Base-by-base conservation (phyloP, 2,113 vertebrate species). In the Mystacornis crossleyi region DNA sequence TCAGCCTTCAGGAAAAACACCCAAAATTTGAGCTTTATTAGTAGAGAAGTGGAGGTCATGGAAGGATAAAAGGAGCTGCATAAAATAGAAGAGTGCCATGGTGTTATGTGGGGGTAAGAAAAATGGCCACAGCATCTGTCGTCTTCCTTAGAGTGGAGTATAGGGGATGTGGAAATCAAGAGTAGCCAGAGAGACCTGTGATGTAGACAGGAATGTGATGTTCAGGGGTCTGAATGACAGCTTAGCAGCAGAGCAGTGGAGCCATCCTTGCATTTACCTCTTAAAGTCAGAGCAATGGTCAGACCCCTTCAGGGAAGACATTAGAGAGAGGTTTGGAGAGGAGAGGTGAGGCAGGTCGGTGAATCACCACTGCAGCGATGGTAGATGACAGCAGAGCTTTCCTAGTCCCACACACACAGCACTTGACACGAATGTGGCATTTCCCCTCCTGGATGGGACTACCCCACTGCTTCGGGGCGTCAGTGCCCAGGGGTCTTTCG, bases 401-500 rank as follows among this genome's bases (percentile, higher is more conserved):
- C 72, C n/a, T 47, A 43, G 48, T 50, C 34, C 70, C 33, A 81
- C 69, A 43, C 23, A 66, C 18, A 24, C 18, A 53, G 7, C 23
- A 31, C 60, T 73, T 92, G 36, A 51, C 29, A 6, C 26, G 34
- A 53, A 50, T 34, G 86, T 70, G 42, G 14, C 14, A 43, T 78
- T 51, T 74, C 8, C 3, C 4, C 8, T 81, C 21, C 42, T 1
- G 3, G 10, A 19, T 0, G 1, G 13, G 25, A 8, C 31, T 79
- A 18, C 12, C 18, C 9, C 21, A 15, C 7, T 66, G 18, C 70
- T 12, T 12, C 4, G 28, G 29, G 21, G 5, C 73, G 19, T 14
- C 1, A 1, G 17, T 47, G 34, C 26, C 2, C 3, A 9, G 17
- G 20, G 10, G 8, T 24, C 12, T 58, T 66, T 42, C 0, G 0